Percentiles rank a stretch among this genome's conserved stretches.
These are phyloP conservation scores for Panzeria rudis DNA, from an alignment of 2,888 invertebrate species.

Conservation along the genomic window DNA sequence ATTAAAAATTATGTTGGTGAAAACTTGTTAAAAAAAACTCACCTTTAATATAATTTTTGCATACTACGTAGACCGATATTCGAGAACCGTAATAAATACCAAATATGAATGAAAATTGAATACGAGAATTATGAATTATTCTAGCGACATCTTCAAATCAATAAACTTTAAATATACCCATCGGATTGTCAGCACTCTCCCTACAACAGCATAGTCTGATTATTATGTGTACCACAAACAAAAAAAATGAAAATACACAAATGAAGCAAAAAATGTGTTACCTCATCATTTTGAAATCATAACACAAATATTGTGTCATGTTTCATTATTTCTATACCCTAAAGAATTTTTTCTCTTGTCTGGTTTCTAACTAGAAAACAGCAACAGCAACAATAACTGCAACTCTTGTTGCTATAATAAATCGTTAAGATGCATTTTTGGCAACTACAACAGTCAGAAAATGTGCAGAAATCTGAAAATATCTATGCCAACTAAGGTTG, in stretches of 20 bases:
- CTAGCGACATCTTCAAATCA: too few relatives aligned
- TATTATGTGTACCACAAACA: background rate
- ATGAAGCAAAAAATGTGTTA: constrained; percentile 34
- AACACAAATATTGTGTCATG: constrained; percentile 61
- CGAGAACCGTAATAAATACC: too few relatives aligned
- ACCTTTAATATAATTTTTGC: too few relatives aligned
- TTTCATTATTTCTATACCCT: constrained; percentile 49
- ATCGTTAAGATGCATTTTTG: constrained; percentile 45
- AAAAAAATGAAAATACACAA: background rate
- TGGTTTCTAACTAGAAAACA: constrained; percentile 30
- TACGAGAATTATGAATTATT: too few relatives aligned
- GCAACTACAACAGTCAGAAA: constrained; percentile 18
- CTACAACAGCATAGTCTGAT: background rate
- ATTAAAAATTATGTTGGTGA: too few relatives aligned
- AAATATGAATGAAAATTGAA: too few relatives aligned
- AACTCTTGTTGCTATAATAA: constrained; percentile 38
- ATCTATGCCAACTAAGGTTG: constrained; percentile 16
- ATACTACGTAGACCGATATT: too few relatives aligned
- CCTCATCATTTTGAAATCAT: constrained; percentile 51
- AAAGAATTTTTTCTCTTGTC: constrained; percentile 23
- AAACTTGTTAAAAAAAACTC: too few relatives aligned
- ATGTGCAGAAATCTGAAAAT: constrained; percentile 35
- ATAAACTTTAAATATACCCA: too few relatives aligned
- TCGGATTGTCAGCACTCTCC: background rate
- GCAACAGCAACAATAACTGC: constrained; percentile 6